phyloP scores from a whole-genome alignment of 2,113 vertebrate genomes.

The Poeciliopsis occidentalis region DNA sequence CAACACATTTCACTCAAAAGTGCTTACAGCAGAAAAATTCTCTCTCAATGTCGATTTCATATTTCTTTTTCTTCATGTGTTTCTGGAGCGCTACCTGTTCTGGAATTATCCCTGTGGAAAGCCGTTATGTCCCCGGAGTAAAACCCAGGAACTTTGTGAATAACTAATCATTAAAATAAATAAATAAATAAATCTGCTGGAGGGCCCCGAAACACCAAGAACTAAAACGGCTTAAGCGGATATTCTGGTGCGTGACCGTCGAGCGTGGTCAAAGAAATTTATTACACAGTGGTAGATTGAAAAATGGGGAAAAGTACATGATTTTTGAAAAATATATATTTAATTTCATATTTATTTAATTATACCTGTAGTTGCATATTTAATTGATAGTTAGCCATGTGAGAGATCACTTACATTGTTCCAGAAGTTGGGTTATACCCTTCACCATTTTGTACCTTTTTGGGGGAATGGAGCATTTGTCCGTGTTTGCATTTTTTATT shows the following conservation, averaged over 20 bases:
- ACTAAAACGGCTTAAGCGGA: background rate
- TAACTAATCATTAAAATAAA: constrained; percentile 26
- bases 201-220: background rate
- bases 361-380: constrained; percentile 60
- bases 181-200: background rate
- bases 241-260: constrained; percentile 6
- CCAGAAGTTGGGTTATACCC: background rate
- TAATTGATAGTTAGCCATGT: background rate
- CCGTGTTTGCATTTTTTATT: too few species aligned
- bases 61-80: constrained; percentile 83
- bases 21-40: constrained; percentile 98
- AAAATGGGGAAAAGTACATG: constrained; percentile 56
- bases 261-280: constrained; percentile 11
- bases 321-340: too few species aligned
- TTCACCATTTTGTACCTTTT: background rate
- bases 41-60: constrained; percentile 95
- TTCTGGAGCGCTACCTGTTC: constrained; percentile 88
- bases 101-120: constrained; percentile 73
- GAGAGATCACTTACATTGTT: background rate
- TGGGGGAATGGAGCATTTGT: too few species aligned
- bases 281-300: constrained; percentile 25
- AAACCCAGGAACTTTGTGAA: constrained; percentile 15
- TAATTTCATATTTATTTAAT: constrained; percentile 3
- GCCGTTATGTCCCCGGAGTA: constrained; percentile 13
- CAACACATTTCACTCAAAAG: constrained; percentile 99